Evolutionary conservation across 2,113 vertebrate species (phyloP), one percentile per base, ranked within the genome.

Genomic region (Leuciscus idus): DNA sequence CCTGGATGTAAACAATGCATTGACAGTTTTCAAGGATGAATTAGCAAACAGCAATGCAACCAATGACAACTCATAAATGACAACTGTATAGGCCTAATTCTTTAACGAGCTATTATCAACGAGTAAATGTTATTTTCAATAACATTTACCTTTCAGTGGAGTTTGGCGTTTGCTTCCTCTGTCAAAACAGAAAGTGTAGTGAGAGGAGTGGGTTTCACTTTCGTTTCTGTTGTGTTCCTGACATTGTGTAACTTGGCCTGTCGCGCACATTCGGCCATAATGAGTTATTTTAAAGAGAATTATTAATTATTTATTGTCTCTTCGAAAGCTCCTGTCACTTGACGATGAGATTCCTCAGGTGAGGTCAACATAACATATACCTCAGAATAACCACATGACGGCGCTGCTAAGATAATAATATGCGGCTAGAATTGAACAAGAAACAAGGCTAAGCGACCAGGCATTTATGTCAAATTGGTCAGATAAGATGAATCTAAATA

Each of bases 161-260:
- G 28, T 8, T 83, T 26, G 8, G 11, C 6, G 66, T 57, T 52
- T 36, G 30, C 59, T 48, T 43, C 28, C 4, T 46, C 57, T 46
- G 70, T 55, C 12, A 55, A 26, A 68, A 83, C 81, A 72, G 66
- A 83, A 83, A 28, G 72, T 78, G 0, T 2, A 52, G 2, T 55
- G 8, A 61, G 48, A 86, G 36, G 23, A 46, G 15, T 57, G 2
- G 28, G 50, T 88, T 88, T 88, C 81, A 84, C 81, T 84, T 88
- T 88, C 87, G 76, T 80, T 88, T 88, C 2, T 21, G 55, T 57
- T 57, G 6, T 2, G 19, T 57, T 57, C 19, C 55, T 8, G 55
- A 8, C 55, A 52, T 6, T n/a, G 33, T 57, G 21, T 2, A 59
- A 23, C 9, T 23, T 6, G 8, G 7, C 12, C 26, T 68, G 6